Percentiles rank a stretch among this genome's conserved stretches.
These are phyloP conservation scores for Mastomys natalensis DNA, from an alignment of 2,113 vertebrate species.

Conservation along the genomic window DNA sequence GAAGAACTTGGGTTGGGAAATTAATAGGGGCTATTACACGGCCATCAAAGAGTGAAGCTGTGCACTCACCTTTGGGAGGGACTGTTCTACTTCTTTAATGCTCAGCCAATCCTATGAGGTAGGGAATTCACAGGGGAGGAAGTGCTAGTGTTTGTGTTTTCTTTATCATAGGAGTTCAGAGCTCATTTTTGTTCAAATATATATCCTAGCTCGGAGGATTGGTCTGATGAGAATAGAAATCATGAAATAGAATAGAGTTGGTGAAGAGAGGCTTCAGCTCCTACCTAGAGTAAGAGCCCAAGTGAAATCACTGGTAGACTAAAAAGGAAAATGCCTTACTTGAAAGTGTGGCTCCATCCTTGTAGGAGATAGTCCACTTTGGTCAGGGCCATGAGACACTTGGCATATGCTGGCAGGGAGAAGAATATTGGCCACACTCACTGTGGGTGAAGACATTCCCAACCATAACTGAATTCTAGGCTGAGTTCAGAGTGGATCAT, in stretches of 20 bases:
- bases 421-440: accelerated
- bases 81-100: not conserved
- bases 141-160: not conserved
- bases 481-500: not conserved
- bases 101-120: not conserved
- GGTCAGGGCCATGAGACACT: no score
- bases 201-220: not conserved
- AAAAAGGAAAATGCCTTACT: not conserved
- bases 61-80: not conserved
- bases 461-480: not conserved
- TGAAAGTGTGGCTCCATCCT: not conserved
- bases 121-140: not conserved
- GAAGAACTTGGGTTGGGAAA: not conserved
- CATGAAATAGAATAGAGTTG: not conserved
- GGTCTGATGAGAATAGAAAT: not conserved
- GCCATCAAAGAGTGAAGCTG: not conserved
- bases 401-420: not conserved
- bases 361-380: accelerated
- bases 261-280: not conserved
- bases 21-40: not conserved
- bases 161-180: not conserved
- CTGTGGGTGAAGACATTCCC: not conserved
- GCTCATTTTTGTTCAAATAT: not conserved
- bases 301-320: not conserved
- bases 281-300: not conserved